Percentiles rank a stretch among this genome's conserved stretches.
These are phyloP conservation scores for Rana temporaria DNA, from an alignment of 2,113 vertebrate genomes.

Conservation along the genomic window DNA sequence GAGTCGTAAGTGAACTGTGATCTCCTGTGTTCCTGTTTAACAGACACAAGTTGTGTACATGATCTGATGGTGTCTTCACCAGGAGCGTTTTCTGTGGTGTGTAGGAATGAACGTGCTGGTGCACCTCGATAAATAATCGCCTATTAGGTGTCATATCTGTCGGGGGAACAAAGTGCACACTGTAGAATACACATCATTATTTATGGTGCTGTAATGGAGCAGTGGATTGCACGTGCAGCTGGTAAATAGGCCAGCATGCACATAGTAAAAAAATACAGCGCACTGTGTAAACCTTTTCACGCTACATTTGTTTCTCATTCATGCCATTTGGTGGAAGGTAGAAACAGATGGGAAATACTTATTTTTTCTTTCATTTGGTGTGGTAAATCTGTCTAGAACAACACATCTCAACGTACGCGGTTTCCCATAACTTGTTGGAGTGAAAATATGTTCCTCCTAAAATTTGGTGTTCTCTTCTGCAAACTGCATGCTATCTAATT, in stretches of 20 bases:
- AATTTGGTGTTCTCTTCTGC: neutral
- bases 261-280: constrained; percentile 18
- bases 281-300: constrained; percentile 43
- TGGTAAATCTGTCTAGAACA: neutral
- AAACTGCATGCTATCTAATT: neutral
- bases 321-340: constrained; percentile 39
- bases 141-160: neutral
- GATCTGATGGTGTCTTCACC: too few relatives aligned
- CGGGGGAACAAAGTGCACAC: neutral
- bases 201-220: neutral
- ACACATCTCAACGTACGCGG: constrained; percentile 11
- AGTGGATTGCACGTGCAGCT: constrained; percentile 13
- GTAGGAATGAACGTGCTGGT: neutral
- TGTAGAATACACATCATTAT: constrained; percentile 25
- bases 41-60: too few relatives aligned
- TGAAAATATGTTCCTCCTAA: constrained; percentile 7
- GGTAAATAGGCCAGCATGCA: constrained; percentile 5
- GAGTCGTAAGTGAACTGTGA: too few relatives aligned
- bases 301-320: constrained; percentile 47
- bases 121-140: neutral
- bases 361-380: constrained; percentile 2
- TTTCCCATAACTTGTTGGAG: neutral
- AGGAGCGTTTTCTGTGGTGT: neutral
- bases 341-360: constrained; percentile 44
- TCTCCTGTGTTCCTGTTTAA: too few relatives aligned